These are phyloP conservation scores for Rhamnusium bicolor DNA, from an alignment of 2,888 invertebrate genomes.

Conservation along the genomic window DNA sequence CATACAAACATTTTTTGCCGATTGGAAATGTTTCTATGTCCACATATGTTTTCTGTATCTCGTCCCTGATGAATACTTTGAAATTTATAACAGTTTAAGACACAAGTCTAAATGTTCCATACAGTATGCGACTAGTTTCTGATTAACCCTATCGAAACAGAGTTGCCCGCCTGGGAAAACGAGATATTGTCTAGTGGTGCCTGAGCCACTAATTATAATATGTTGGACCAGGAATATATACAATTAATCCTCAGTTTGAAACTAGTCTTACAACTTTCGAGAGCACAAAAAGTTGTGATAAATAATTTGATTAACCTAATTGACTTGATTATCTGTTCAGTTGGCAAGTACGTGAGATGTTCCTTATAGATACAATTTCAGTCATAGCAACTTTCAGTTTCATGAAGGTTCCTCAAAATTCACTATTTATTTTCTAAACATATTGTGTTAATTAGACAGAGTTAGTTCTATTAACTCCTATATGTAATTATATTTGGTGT, in stretches of 20 bases:
- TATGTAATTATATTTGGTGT: conserved; percentile 1
- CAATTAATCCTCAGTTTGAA: neutral
- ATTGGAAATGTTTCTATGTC: too few species aligned
- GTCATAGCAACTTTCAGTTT: neutral
- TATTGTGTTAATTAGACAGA: conserved; percentile 3
- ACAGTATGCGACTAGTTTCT: too few species aligned
- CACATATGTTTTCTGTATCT: too few species aligned
- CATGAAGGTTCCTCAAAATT: neutral
- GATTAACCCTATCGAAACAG: too few species aligned
- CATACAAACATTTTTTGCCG: too few species aligned
- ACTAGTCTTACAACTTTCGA: neutral
- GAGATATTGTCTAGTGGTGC: too few species aligned
- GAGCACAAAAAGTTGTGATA: neutral
- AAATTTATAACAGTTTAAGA: too few species aligned
- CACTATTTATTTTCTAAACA: conserved; percentile 5
- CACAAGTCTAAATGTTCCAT: too few species aligned
- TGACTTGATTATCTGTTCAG: neutral
- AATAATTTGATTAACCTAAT: neutral
- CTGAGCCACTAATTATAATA: too few species aligned
- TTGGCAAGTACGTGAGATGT: neutral
- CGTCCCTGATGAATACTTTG: too few species aligned
- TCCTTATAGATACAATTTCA: neutral
- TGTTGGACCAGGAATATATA: too few species aligned
- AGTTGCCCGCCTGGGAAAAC: too few species aligned
- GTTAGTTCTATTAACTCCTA: neutral